Evolutionary conservation across 2,888 invertebrate genomes (phyloP).

Genomic region (Thecocarcelia acutangulata): DNA sequence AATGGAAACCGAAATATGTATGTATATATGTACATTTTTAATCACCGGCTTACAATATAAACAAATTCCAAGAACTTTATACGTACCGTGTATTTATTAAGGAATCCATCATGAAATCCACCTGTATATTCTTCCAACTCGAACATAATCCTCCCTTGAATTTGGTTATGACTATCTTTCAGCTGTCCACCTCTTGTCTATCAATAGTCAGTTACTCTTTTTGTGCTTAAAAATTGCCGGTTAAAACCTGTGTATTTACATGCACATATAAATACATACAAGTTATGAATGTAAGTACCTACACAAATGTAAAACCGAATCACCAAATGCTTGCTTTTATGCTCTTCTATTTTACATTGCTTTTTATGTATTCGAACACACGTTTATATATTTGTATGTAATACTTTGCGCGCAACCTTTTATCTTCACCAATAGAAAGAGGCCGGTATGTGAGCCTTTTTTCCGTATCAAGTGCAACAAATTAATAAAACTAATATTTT

Average conservation of each 20-base stretch:
- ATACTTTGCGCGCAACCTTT: conserved; percentile 51
- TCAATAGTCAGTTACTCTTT: background rate
- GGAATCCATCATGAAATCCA: conserved; percentile 86
- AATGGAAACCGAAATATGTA: background rate
- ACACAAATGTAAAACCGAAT: background rate
- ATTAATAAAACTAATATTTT: conserved; percentile 28
- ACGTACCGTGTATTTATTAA: conserved; percentile 87
- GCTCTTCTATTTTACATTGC: conserved; percentile 29
- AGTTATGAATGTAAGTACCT: conserved; percentile 9
- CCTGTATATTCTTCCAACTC: conserved; percentile 87
- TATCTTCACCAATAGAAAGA: conserved; percentile 11
- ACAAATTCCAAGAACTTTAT: background rate
- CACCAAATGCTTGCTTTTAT: background rate
- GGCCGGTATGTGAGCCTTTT: conserved; percentile 31
- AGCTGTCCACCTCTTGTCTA: conserved; percentile 8
- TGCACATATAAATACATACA: background rate
- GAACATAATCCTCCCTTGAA: conserved; percentile 82
- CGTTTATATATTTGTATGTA: background rate
- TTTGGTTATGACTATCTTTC: background rate
- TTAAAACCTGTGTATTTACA: background rate
- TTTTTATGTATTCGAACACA: conserved; percentile 23
- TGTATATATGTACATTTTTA: conserved; percentile 42
- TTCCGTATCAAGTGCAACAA: background rate
- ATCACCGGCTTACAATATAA: conserved; percentile 55
- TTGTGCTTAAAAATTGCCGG: conserved; percentile 30